phyloP scores from a whole-genome alignment of 1,140 invertebrate genomes.

The Littorina saxatilis region DNA sequence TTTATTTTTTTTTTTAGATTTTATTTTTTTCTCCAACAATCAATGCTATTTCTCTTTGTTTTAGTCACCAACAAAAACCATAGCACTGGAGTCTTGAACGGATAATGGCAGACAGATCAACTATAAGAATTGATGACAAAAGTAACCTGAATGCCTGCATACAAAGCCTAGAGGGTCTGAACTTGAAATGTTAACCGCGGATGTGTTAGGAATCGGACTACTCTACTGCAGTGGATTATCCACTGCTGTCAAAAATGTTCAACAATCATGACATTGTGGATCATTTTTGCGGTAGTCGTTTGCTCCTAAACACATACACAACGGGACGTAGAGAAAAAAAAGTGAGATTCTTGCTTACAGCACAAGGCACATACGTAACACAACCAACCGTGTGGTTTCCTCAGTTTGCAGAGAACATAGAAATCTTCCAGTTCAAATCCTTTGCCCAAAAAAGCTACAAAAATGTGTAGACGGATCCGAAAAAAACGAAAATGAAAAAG shows the following conservation, averaged over 20 bases:
- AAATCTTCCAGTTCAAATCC: neutral
- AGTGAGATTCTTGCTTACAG: slow-evolving; percentile 34
- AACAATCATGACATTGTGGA: neutral
- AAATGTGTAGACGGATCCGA: neutral
- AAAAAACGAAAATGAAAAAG: neutral
- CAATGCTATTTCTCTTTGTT: neutral
- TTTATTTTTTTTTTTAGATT: too few species aligned
- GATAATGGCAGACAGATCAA: neutral
- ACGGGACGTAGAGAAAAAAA: neutral
- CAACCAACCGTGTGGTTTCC: neutral
- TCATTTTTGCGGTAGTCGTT: neutral
- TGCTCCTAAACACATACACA: slow-evolving; percentile 10
- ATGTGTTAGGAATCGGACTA: too few species aligned
- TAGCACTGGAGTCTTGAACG: neutral
- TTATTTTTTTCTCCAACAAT: neutral
- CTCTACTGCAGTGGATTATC: neutral
- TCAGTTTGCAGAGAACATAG: neutral
- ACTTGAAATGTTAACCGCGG: too few species aligned
- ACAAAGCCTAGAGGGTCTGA: too few species aligned
- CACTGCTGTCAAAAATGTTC: neutral
- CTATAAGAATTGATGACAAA: neutral
- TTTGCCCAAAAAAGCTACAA: neutral
- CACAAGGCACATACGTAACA: slow-evolving; percentile 31
- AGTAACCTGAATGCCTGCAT: neutral
- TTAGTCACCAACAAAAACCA: neutral